Evolutionary conservation across 2,888 invertebrate species (phyloP).

Genomic region (Carpatolechia fugitivella): DNA sequence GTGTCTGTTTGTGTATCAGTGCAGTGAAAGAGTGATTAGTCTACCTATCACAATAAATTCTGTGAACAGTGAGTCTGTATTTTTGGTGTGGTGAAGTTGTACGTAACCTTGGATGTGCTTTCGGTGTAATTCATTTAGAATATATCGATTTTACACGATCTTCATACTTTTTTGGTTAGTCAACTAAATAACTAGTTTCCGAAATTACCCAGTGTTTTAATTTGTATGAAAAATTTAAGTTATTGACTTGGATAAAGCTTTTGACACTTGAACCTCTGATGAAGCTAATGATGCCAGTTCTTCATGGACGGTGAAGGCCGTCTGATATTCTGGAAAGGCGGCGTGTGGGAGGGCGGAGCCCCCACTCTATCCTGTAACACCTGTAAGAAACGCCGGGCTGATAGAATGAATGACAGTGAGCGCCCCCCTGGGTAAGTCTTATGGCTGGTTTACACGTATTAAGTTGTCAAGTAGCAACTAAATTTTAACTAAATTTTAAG

Average conservation of each 20-base stretch:
- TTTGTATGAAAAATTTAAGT: background rate
- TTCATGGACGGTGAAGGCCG: constrained; percentile 72
- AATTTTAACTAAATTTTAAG: no score
- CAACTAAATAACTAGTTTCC: no score
- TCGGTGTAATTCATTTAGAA: background rate
- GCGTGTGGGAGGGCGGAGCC: constrained; percentile 67
- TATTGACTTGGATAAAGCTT: constrained; percentile 22
- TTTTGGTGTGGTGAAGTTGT: constrained; percentile 11
- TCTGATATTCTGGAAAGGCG: constrained; percentile 70
- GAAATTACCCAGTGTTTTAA: no score
- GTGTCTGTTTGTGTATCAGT: constrained; percentile 36
- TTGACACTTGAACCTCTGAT: constrained; percentile 5
- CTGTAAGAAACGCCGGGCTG: constrained; percentile 68
- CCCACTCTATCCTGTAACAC: constrained; percentile 68
- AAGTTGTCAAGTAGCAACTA: no score
- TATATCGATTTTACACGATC: background rate
- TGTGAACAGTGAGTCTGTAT: constrained; percentile 32
- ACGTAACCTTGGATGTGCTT: background rate
- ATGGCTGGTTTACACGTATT: no score
- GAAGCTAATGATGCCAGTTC: constrained; percentile 37
- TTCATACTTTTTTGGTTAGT: no score
- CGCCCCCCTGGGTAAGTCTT: constrained; percentile 62
- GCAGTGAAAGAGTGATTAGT: constrained; percentile 24
- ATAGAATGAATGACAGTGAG: constrained; percentile 62
- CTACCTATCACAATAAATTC: constrained; percentile 29